phyloP scores from a whole-genome alignment of 2,888 invertebrate genomes.

The Noctua pronuba region DNA sequence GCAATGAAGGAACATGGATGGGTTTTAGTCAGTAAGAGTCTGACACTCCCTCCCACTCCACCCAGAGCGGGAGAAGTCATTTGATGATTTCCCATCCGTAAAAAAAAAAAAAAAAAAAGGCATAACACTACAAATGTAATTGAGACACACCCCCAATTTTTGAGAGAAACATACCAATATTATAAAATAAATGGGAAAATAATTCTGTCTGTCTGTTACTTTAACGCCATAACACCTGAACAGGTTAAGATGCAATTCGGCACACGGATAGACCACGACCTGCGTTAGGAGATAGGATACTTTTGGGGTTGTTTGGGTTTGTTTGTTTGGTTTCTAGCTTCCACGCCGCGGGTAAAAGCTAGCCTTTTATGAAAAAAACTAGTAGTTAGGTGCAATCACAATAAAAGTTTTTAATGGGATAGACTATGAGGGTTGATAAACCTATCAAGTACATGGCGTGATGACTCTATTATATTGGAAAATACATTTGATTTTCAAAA shows the following conservation, averaged over 20 bases:
- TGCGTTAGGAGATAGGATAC: too few species aligned
- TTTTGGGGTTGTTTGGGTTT: too few species aligned
- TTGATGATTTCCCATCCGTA: too few species aligned
- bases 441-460: conserved; percentile 31
- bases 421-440: conserved; percentile 32
- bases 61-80: too few species aligned
- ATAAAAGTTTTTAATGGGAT: conserved; percentile 29
- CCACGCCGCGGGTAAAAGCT: background rate
- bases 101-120: too few species aligned
- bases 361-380: background rate
- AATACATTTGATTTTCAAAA: conserved; percentile 23
- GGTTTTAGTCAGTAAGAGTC: too few species aligned
- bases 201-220: background rate
- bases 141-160: background rate
- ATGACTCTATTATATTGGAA: conserved; percentile 23
- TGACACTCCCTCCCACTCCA: too few species aligned
- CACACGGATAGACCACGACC: too few species aligned
- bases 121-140: conserved; percentile 15
- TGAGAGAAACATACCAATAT: background rate
- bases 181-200: background rate
- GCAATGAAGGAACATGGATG: too few species aligned
- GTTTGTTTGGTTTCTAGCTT: too few species aligned
- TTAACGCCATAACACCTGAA: background rate
- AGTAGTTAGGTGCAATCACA: background rate
- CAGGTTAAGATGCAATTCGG: too few species aligned